Evolutionary conservation across 2,113 vertebrate species (phyloP).

Genomic region (Solenodon paradoxus): DNA sequence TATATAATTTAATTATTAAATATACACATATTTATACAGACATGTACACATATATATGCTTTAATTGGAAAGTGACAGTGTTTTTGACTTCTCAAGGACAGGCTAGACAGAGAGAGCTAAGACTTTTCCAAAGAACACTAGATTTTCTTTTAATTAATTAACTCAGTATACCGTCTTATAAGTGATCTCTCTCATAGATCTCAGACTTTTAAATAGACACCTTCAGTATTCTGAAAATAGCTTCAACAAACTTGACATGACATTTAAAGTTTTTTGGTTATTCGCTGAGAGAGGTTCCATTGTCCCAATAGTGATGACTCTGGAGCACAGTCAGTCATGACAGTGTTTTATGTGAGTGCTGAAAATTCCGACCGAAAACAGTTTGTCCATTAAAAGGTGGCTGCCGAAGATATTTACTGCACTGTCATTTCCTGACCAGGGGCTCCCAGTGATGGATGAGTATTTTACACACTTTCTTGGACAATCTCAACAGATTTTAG

Average conservation of each 20-base stretch:
- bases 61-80: slow-evolving; percentile 61
- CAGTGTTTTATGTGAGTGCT: slow-evolving; percentile 93
- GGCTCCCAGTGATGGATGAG: slow-evolving; percentile 93
- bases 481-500: slow-evolving; percentile 89
- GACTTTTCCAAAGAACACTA: slow-evolving; percentile 56
- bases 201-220: slow-evolving; percentile 71
- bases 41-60: background rate
- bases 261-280: slow-evolving; percentile 95
- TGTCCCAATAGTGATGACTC: slow-evolving; percentile 96
- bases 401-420: slow-evolving; percentile 94
- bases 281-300: slow-evolving; percentile 93
- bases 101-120: slow-evolving; percentile 18
- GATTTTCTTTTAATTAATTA: slow-evolving; percentile 52
- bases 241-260: slow-evolving; percentile 93
- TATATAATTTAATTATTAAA: slow-evolving; percentile 49
- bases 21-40: background rate
- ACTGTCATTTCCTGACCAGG: slow-evolving; percentile 92
- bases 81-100: slow-evolving; percentile 59
- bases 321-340: slow-evolving; percentile 95
- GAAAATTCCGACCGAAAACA: slow-evolving; percentile 92
- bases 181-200: slow-evolving; percentile 61
- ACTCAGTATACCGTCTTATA: background rate
- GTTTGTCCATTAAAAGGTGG: slow-evolving; percentile 93
- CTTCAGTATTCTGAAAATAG: slow-evolving; percentile 92
- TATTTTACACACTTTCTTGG: slow-evolving; percentile 89